A percentile compares a stretch with the other conserved stretches of the same genome.
Evolutionary conservation across 2,797 vertebrate species (phyloP).

Genomic region (Falco novaeseelandiae): DNA sequence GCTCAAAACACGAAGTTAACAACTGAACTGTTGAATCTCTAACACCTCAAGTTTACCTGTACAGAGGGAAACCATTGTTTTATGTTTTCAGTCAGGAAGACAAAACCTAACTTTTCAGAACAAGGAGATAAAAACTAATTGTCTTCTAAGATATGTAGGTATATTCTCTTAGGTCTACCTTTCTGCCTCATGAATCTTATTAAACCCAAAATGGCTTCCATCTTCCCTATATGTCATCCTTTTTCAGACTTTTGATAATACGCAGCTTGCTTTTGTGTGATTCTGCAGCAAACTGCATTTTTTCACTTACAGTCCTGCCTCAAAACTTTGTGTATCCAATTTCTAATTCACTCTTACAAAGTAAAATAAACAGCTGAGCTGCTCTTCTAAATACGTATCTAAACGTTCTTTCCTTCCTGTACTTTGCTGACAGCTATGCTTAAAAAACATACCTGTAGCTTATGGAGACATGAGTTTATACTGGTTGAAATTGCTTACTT

Average conservation of each 20-base stretch:
- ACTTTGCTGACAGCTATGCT: not conserved
- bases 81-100: constrained; percentile 21
- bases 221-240: not conserved
- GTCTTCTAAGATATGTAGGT: not conserved
- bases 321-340: not conserved
- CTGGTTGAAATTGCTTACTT: not conserved
- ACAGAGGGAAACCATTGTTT: constrained; percentile 36
- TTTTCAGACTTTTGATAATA: not conserved
- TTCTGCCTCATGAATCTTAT: not conserved
- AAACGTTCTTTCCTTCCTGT: not conserved
- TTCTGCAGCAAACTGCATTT: not conserved
- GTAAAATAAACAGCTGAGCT: not conserved
- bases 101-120: constrained; percentile 40
- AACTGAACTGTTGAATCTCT: constrained; percentile 41
- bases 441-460: not conserved
- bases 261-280: not conserved
- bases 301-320: not conserved
- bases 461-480: not conserved
- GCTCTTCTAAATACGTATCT: not conserved
- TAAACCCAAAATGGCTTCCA: not conserved
- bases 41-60: constrained; percentile 35
- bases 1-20: constrained; percentile 49
- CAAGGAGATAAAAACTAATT: constrained; percentile 21
- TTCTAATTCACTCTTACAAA: not conserved
- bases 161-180: constrained; percentile 1